Conservation (phyloP, 2,113 vertebrate genomes). For the Lonchura striata region DNA sequence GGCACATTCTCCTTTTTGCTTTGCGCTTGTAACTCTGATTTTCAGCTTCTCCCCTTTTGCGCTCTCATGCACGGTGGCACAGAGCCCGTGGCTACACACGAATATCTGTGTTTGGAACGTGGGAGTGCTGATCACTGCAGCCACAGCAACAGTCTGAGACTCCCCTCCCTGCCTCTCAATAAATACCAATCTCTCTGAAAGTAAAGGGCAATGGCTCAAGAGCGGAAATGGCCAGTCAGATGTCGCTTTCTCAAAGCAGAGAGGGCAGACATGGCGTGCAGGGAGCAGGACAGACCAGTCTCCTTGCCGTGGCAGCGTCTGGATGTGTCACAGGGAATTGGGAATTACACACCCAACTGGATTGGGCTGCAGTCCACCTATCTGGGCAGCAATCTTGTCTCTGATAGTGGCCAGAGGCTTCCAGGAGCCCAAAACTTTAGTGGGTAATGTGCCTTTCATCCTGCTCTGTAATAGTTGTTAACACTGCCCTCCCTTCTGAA, state of each 20-base stretch:
- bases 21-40: not conserved
- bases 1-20: not conserved
- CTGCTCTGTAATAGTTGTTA: not conserved
- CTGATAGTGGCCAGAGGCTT: conserved; percentile 30
- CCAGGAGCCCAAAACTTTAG: not conserved
- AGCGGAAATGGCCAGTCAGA: not conserved
- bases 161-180: not conserved
- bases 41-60: not conserved
- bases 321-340: conserved; percentile 17
- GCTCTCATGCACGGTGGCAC: not conserved
- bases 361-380: not conserved
- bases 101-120: accelerated
- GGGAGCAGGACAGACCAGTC: conserved; percentile 36
- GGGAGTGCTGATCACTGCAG: not conserved
- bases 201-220: not conserved
- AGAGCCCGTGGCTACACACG: not conserved
- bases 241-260: not conserved
- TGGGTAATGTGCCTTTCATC: not conserved
- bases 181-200: not conserved
- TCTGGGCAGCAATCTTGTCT: not conserved
- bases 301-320: not conserved
- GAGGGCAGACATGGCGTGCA: not conserved
- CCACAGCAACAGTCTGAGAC: not conserved
- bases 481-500: not conserved
- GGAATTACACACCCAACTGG: not conserved